These are phyloP conservation scores for Euspilapteryx auroguttella DNA, from an alignment of 2,888 invertebrate genomes.

Conservation along the genomic window DNA sequence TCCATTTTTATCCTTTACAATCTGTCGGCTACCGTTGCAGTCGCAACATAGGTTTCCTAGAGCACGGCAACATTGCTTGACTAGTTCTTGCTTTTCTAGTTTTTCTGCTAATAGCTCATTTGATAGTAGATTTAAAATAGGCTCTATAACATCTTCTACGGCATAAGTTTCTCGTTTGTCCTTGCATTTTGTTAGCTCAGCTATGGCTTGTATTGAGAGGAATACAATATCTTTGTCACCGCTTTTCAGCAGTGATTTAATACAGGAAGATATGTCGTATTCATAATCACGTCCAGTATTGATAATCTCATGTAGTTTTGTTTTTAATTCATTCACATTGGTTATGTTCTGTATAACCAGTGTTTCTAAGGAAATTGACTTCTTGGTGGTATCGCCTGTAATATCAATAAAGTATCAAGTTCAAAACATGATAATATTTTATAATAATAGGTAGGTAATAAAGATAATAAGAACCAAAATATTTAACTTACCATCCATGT, in stretches of 20 bases:
- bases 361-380: slow-evolving; percentile 37
- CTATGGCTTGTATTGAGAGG: slow-evolving; percentile 70
- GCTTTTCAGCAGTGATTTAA: slow-evolving; percentile 36
- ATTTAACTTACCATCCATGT: not conserved
- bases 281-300: slow-evolving; percentile 41
- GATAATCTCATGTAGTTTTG: slow-evolving; percentile 45
- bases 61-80: slow-evolving; percentile 78
- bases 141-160: slow-evolving; percentile 58
- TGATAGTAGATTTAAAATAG: too few species aligned
- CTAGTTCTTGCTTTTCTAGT: slow-evolving; percentile 54
- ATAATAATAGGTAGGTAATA: not conserved
- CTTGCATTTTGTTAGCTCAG: slow-evolving; percentile 81
- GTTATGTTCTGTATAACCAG: slow-evolving; percentile 39
- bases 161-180: slow-evolving; percentile 73
- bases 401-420: too few species aligned
- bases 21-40: slow-evolving; percentile 70
- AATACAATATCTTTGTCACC: slow-evolving; percentile 53
- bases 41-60: slow-evolving; percentile 89
- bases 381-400: slow-evolving; percentile 33
- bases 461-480: not conserved
- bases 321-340: slow-evolving; percentile 37
- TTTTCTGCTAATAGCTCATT: too few species aligned
- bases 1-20: slow-evolving; percentile 49
- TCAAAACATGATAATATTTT: not conserved
- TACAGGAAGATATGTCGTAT: slow-evolving; percentile 38